These are phyloP conservation scores for Bradypodion pumilum DNA, from an alignment of 2,797 vertebrate species.

Conservation along the genomic window DNA sequence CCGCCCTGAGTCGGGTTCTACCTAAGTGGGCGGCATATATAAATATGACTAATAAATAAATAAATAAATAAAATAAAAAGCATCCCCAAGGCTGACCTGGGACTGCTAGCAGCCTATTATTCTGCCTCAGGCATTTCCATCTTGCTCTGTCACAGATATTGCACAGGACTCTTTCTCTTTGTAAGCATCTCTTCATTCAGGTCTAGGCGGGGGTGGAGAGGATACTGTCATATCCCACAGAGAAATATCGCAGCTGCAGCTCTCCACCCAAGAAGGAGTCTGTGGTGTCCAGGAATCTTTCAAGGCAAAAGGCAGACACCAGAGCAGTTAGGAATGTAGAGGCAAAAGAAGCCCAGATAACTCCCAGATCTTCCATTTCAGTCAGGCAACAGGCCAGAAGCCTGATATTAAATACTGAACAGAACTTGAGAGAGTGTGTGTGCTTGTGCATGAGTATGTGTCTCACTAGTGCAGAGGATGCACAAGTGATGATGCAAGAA, in stretches of 20 bases:
- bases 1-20: no score
- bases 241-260: slow-evolving; percentile 10
- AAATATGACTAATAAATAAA: no score
- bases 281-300: neutral
- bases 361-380: neutral
- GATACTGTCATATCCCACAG: neutral
- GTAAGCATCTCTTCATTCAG: neutral
- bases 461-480: no score
- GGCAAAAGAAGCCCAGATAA: neutral
- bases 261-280: slow-evolving; percentile 20
- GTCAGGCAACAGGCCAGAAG: neutral
- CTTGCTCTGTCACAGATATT: neutral
- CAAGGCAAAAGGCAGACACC: neutral
- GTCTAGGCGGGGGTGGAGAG: neutral
- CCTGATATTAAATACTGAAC: neutral
- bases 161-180: neutral
- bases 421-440: neutral
- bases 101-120: slow-evolving; percentile 16
- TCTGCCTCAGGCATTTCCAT: slow-evolving; percentile 10
- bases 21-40: no score
- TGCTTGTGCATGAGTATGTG: neutral
- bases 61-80: no score
- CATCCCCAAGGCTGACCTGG: neutral
- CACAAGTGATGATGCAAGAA: neutral
- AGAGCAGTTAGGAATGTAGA: neutral